Evolutionary conservation across 2,888 invertebrate genomes (phyloP).

Genomic region (Charanyca ferruginea): DNA sequence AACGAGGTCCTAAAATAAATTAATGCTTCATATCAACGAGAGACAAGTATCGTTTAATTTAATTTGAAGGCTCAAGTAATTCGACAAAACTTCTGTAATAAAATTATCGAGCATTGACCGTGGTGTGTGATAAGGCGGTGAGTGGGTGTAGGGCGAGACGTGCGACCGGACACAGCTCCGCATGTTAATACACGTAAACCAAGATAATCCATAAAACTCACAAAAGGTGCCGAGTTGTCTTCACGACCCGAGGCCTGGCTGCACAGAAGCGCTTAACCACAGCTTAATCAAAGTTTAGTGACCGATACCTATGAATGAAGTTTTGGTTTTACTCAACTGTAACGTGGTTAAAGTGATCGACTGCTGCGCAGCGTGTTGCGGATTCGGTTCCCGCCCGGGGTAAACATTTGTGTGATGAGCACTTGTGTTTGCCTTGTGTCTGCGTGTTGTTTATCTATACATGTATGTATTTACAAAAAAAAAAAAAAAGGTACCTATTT

Average conservation of each 20-base stretch:
- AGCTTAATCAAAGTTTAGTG: conserved; percentile 59
- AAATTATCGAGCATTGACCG: conserved; percentile 90
- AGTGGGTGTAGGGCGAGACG: conserved; percentile 78
- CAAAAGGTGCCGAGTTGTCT: conserved; percentile 90
- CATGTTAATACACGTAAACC: conserved; percentile 88
- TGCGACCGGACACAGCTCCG: conserved; percentile 85
- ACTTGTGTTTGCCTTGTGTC: too few species aligned
- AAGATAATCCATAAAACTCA: conserved; percentile 89
- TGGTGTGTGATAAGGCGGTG: conserved; percentile 77
- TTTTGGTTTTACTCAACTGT: not conserved
- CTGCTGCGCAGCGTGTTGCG: too few species aligned
- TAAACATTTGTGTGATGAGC: too few species aligned
- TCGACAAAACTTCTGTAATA: conserved; percentile 90
- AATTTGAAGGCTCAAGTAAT: conserved; percentile 88
- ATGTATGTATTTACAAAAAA: too few species aligned
- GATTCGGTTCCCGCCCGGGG: too few species aligned
- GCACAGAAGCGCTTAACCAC: conserved; percentile 66
- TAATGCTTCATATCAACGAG: conserved; percentile 80
- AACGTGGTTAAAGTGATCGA: not conserved
- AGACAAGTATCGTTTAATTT: conserved; percentile 88
- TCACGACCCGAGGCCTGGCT: conserved; percentile 75
- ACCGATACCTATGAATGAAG: conserved; percentile 6
- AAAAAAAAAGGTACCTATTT: too few species aligned
- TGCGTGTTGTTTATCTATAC: too few species aligned
- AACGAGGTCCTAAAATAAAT: conserved; percentile 68